These are phyloP conservation scores for Phataginus tetradactyla DNA, from an alignment of 2,797 vertebrate species.

Conservation along the genomic window DNA sequence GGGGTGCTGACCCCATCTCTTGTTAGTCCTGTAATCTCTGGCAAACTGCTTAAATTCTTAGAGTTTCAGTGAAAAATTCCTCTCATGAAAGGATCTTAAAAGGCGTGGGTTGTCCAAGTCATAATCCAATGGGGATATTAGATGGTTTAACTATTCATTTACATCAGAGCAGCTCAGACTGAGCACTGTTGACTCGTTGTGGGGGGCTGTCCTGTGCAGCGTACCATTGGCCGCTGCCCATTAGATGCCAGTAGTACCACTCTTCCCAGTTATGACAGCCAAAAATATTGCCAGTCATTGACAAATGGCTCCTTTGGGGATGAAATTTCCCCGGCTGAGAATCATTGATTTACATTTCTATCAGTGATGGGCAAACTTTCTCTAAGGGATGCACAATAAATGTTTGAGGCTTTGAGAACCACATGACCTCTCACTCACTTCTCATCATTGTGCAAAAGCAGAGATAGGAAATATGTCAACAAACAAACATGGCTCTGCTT, in stretches of 20 bases:
- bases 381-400: background rate
- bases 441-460: background rate
- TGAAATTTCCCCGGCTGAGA: background rate
- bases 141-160: background rate
- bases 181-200: no score
- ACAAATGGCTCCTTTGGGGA: background rate
- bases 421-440: background rate
- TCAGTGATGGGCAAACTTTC: background rate
- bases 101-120: background rate
- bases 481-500: background rate
- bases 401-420: background rate
- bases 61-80: background rate
- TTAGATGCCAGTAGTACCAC: background rate
- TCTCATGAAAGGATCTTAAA: background rate
- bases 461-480: background rate
- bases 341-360: background rate
- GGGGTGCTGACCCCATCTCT: background rate
- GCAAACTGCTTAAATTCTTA: background rate
- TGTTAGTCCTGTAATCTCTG: background rate
- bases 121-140: background rate
- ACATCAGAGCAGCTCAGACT: background rate
- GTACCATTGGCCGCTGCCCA: background rate
- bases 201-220: background rate
- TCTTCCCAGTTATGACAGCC: background rate
- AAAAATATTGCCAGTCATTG: background rate